These are phyloP conservation scores for Carcharodon carcharias DNA, from an alignment of 2,797 vertebrate genomes.

Conservation along the genomic window DNA sequence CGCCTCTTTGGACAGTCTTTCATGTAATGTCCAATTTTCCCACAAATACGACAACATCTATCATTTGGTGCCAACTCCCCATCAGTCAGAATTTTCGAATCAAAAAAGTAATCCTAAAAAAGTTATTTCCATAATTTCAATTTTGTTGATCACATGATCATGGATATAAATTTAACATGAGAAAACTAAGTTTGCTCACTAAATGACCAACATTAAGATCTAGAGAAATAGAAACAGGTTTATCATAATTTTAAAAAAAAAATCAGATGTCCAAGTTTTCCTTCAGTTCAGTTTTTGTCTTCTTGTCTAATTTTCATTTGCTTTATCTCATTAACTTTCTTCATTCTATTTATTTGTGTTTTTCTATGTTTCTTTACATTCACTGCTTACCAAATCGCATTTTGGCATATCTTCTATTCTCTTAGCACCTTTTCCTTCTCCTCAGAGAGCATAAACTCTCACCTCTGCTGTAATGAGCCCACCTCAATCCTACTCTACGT, in stretches of 20 bases:
- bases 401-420: not conserved
- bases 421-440: not conserved
- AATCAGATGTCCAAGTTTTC: conserved; percentile 22
- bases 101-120: conserved; percentile 89
- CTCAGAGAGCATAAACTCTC: not conserved
- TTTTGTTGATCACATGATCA: conserved; percentile 35
- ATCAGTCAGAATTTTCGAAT: conserved; percentile 92
- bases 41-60: conserved; percentile 92
- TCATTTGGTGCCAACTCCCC: conserved; percentile 95
- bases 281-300: not conserved
- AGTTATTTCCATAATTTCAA: conserved; percentile 18
- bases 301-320: not conserved
- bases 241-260: not conserved
- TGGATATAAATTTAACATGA: conserved; percentile 33
- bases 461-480: not conserved
- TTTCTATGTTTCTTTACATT: not conserved
- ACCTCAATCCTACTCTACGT: not conserved
- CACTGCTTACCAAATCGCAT: not conserved
- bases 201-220: not conserved
- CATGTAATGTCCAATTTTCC: conserved; percentile 99
- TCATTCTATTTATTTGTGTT: not conserved
- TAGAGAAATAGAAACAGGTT: not conserved
- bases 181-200: not conserved
- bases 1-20: conserved; percentile 97
- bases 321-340: not conserved